Evolutionary conservation across 2,113 vertebrate genomes (phyloP), one percentile per base, ranked within the genome.

Genomic region (Dendrocopos noguchii): DNA sequence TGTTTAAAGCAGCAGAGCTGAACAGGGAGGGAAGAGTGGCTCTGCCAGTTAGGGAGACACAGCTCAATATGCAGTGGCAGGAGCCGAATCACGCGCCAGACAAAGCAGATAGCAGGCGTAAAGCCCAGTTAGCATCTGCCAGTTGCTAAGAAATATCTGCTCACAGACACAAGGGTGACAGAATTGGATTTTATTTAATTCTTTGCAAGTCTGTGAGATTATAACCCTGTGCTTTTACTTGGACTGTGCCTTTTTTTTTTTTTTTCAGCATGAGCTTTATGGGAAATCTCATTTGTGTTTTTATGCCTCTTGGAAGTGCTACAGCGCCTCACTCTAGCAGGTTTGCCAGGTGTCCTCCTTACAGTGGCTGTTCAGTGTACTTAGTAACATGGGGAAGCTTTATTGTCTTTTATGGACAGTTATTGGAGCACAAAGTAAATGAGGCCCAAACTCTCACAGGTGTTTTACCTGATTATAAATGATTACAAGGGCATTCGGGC

Each of bases 1-100:
- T 61, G 77, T 65, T 72, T 84, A 63, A 87, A 88, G 34, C 56
- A 91, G 77, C 52, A 87, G 81, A 63, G 78, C 64, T 80, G 71
- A 64, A 73, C 66, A 56, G 50, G 67, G 84, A 59, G 50, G 61
- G 55, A 91, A 39, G 66, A 73, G 66, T 76, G 21, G 63, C 88
- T 61, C 75, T 96, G 87, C 55, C 55, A 66, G 78, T 70, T 81
- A 24, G 83, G 73, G 70, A 82, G 50, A 76, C 10, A 4, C 1
- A 3, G 60, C 80, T 91, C 84, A 81, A 87, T 92, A 74, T 68
- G 42, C 60, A 80, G 84, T 31, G 74, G 63, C 71, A 59, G 42
- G 46, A 92, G 53, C 82, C 89, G 92, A 89, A 80, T 88, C 36
- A 34, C 52, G 56, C 66, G 87, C 75, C 78, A 80, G 78, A 57